Conservation (phyloP, 2,888 invertebrate species). For the Isoperla grammatica region DNA sequence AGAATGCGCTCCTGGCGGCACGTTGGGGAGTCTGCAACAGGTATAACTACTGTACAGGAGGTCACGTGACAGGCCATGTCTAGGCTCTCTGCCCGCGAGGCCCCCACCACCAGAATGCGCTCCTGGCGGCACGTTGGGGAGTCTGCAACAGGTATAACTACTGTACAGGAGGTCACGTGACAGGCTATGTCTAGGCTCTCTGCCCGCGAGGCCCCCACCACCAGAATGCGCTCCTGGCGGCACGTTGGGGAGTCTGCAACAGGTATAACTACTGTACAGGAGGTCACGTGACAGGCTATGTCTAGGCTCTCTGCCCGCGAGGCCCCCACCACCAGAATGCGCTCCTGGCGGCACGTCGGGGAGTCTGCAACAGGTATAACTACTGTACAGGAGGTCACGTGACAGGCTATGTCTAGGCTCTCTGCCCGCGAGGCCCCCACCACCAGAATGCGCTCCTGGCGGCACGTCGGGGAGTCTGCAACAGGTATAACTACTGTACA, state of each 20-base stretch:
- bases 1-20: conserved; percentile 70
- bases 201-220: conserved; percentile 83
- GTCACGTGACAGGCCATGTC: conserved; percentile 86
- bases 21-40: conserved; percentile 77
- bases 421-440: conserved; percentile 87
- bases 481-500: too few species aligned
- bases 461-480: conserved; percentile 80
- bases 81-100: conserved; percentile 79
- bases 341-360: conserved; percentile 71
- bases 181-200: conserved; percentile 83
- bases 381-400: conserved; percentile 85
- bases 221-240: conserved; percentile 65
- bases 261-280: too few species aligned
- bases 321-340: conserved; percentile 79
- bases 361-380: conserved; percentile 79
- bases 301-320: conserved; percentile 81
- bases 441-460: conserved; percentile 66
- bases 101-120: conserved; percentile 77
- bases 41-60: too few species aligned
- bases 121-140: conserved; percentile 75
- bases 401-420: conserved; percentile 78
- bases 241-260: conserved; percentile 81
- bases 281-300: conserved; percentile 84
- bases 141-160: too few species aligned
- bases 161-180: conserved; percentile 84